These are phyloP conservation scores for Oncorhynchus mykiss DNA, from an alignment of 2,113 vertebrate genomes.

Conservation along the genomic window DNA sequence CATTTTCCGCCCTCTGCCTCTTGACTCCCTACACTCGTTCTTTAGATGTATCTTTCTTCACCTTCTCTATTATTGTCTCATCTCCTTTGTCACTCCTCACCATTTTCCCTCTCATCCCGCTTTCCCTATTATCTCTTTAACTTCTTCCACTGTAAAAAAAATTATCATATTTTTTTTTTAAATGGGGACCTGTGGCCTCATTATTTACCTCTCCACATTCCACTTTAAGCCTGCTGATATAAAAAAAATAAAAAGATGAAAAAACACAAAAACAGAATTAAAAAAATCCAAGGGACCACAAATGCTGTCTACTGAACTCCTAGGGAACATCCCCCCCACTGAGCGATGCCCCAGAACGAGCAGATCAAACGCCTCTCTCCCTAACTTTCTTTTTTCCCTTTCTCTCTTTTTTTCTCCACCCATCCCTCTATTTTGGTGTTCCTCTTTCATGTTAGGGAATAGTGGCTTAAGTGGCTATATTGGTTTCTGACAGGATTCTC, in stretches of 20 bases:
- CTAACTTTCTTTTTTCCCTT: slow-evolving; percentile 32
- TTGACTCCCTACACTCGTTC: not conserved
- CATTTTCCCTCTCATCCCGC: not conserved
- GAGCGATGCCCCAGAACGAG: slow-evolving; percentile 58
- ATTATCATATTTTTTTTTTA: not conserved
- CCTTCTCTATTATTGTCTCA: not conserved
- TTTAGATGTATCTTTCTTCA: not conserved
- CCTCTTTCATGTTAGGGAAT: slow-evolving; percentile 63
- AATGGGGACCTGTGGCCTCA: slow-evolving; percentile 43
- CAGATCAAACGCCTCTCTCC: slow-evolving; percentile 62
- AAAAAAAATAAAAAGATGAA: slow-evolving; percentile 30
- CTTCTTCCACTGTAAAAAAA: not conserved
- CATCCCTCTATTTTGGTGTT: slow-evolving; percentile 54
- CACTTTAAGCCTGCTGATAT: slow-evolving; percentile 8
- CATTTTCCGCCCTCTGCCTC: not conserved
- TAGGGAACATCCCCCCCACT: slow-evolving; percentile 38
- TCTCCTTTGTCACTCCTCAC: not conserved
- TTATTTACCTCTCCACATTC: slow-evolving; percentile 26
- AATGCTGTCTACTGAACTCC: slow-evolving; percentile 36
- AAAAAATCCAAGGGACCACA: slow-evolving; percentile 46
- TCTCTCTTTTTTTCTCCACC: slow-evolving; percentile 28
- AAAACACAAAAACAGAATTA: slow-evolving; percentile 45
- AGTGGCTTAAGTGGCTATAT: slow-evolving; percentile 68
- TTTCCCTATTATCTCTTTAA: not conserved
- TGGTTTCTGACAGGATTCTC: slow-evolving; percentile 61